Evolutionary conservation across 2,797 vertebrate genomes (phyloP).

Genomic region (Lithobates pipiens): DNA sequence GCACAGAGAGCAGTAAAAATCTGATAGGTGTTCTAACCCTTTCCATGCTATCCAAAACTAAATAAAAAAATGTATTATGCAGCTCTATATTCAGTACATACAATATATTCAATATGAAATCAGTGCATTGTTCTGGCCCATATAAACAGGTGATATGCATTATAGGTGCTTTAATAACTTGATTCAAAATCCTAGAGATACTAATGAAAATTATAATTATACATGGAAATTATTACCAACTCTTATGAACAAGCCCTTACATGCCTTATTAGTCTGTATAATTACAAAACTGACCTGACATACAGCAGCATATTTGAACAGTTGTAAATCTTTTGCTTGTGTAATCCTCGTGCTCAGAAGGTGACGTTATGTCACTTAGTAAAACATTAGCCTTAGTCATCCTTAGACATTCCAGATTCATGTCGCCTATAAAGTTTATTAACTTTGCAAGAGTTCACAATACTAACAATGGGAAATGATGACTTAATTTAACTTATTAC

Average conservation of each 20-base stretch:
- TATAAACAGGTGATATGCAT: too few species aligned
- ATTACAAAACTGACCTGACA: background rate
- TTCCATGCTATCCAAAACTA: too few species aligned
- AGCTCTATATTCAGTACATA: too few species aligned
- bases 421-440: background rate
- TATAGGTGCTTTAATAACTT: too few species aligned
- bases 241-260: conserved; percentile 7
- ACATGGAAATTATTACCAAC: background rate
- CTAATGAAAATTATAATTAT: background rate
- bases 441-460: background rate
- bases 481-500: background rate
- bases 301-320: background rate
- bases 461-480: background rate
- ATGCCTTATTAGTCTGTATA: background rate
- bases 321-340: conserved; percentile 13
- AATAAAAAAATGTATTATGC: too few species aligned
- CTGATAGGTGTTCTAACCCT: too few species aligned
- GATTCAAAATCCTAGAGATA: too few species aligned
- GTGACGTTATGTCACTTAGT: conserved; percentile 6
- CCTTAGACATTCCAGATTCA: background rate
- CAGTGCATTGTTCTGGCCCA: too few species aligned
- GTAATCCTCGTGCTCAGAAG: background rate
- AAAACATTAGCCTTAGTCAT: conserved; percentile 22
- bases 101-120: too few species aligned
- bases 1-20: too few species aligned